Evolutionary conservation across 2,797 vertebrate species (phyloP).

Genomic region (Ctenochaetus hawaiiensis): DNA sequence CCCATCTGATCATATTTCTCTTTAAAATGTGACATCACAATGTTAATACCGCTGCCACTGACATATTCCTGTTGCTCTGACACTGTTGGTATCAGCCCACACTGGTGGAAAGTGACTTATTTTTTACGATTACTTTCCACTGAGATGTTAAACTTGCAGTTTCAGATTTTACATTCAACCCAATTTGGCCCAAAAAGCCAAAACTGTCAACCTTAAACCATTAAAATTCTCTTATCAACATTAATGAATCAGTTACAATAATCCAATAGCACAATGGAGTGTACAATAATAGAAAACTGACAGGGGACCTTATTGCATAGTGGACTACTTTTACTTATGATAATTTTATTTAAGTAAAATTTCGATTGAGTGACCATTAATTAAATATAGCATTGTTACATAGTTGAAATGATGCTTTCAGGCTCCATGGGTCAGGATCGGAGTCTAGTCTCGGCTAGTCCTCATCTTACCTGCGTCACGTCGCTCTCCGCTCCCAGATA

Average conservation of each 20-base stretch:
- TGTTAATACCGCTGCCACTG: neutral
- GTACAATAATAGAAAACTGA: neutral
- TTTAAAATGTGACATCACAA: neutral
- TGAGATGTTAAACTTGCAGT: neutral
- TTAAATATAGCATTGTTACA: too few species aligned
- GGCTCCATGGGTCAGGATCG: too few species aligned
- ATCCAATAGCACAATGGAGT: neutral
- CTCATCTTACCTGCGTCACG: conserved; percentile 81
- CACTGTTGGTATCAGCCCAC: neutral
- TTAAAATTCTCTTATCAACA: too few species aligned
- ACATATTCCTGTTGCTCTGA: neutral
- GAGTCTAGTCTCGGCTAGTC: too few species aligned
- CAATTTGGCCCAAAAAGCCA: neutral
- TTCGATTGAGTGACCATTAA: too few species aligned
- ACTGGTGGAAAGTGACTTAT: too few species aligned
- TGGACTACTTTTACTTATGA: too few species aligned
- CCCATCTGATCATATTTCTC: neutral
- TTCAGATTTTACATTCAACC: neutral
- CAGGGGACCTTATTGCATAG: too few species aligned
- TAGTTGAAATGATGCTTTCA: too few species aligned
- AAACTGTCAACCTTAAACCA: too few species aligned
- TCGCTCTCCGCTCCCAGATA: conserved; percentile 87
- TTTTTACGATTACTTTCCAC: neutral
- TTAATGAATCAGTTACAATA: neutral
- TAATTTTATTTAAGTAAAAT: too few species aligned